Evolutionary conservation across 2,888 invertebrate genomes (phyloP), one percentile per base, ranked within the genome.

Genomic region (Catocala sponsa): DNA sequence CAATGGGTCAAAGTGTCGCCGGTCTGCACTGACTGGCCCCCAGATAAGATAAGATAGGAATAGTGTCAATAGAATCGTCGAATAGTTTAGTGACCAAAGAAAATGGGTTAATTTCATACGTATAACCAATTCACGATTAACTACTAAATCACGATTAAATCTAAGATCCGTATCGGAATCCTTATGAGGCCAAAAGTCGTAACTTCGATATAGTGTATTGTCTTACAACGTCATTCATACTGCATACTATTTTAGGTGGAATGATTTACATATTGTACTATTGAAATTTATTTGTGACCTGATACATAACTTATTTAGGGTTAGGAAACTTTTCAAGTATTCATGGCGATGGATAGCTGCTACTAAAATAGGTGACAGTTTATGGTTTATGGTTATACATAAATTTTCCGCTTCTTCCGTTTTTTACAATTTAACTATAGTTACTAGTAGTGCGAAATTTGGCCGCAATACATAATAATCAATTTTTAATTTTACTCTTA

Each of bases 121-220:
- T 10, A 47, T 49, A 25, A 25, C 25, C 25, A 25, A 25, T 25
- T 25, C 25, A 25, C 25, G 13, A 50, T 12, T 47, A 57, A 59
- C 53, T 51, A 60, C 56, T 57, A 57, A 49, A 48, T 63, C 38
- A 0, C 32, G 33, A 59, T 54, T 74, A 71, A 48, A 77, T 72
- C 77, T 67, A 42, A 48, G 42, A 62, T 70, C 65, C 67, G 74
- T 63, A 74, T 78, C 66, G 67, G 43, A 52, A 6, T 51, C 52
- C 59, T 55, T 68, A 67, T 58, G 63, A 46, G 47, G 69, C 63
- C 57, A 59, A 12, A 41, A 55, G 50, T 72, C 65, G 63, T 73
- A 72, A 69, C 59, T 63, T 71, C 65, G 6, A 38, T 6, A 38
- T 64, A 69, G 75, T 56, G 58, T 59, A 75, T 74, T 74, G 70